Conservation (phyloP, 2,888 invertebrate species). For the Noctua fimbriata region DNA sequence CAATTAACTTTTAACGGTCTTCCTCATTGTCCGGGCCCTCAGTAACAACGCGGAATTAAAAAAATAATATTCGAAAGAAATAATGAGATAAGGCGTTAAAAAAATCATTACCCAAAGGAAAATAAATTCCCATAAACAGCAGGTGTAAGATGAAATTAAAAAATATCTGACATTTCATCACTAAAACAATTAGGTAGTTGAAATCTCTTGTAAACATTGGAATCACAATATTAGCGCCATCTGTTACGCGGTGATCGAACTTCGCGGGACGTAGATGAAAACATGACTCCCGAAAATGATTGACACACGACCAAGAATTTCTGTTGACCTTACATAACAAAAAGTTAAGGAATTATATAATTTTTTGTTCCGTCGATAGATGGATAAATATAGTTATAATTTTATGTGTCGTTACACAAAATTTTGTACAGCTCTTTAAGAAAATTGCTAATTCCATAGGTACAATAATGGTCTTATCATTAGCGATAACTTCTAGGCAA, state of each 20-base stretch:
- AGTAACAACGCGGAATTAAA: neutral
- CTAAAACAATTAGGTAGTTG: neutral
- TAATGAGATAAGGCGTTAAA: neutral
- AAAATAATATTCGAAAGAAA: neutral
- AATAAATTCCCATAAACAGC: neutral
- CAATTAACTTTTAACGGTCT: no score
- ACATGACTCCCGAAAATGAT: neutral
- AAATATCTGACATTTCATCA: neutral
- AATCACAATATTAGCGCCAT: slow-evolving; percentile 41
- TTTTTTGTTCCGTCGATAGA: neutral
- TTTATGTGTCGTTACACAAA: neutral
- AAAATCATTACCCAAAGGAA: neutral
- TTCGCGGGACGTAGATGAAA: neutral
- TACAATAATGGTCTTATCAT: neutral
- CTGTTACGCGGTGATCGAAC: slow-evolving; percentile 34
- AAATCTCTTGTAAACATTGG: no score
- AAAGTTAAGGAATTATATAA: neutral
- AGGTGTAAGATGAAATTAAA: neutral
- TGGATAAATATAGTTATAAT: neutral
- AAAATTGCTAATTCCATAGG: neutral
- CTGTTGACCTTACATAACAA: neutral
- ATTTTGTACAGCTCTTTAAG: neutral
- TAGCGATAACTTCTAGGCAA: neutral
- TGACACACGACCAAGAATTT: neutral
- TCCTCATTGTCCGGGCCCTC: neutral